Evolutionary conservation across 2,888 invertebrate species (phyloP).

Genomic region (Crossocerus cetratus): DNA sequence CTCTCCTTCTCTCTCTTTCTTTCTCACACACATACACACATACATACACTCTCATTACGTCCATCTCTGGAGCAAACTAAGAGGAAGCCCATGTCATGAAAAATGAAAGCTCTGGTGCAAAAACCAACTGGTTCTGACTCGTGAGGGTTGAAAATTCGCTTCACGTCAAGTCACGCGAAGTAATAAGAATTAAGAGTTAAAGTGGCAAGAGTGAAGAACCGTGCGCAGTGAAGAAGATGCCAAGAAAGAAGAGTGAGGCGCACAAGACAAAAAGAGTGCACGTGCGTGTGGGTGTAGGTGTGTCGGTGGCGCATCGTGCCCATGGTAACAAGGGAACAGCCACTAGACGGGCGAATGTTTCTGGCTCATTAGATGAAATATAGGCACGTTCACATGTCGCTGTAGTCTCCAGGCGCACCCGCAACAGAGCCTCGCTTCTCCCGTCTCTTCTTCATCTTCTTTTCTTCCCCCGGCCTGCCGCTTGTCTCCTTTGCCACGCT

Average conservation of each 20-base stretch:
- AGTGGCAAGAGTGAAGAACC: no score
- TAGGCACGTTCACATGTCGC: conserved; percentile 48
- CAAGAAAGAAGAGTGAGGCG: not conserved
- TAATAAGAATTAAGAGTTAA: no score
- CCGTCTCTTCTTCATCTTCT: not conserved
- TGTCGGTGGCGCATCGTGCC: conserved; percentile 19
- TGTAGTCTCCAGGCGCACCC: conserved; percentile 16
- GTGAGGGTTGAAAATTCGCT: no score
- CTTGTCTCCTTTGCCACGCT: not conserved
- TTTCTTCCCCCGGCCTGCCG: not conserved
- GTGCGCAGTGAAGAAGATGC: not conserved
- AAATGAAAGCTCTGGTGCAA: no score
- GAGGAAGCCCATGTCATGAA: no score
- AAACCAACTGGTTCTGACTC: no score
- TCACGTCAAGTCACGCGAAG: no score
- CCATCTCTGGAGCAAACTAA: no score
- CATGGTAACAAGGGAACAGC: conserved; percentile 53
- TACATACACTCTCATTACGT: no score
- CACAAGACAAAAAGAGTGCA: not conserved
- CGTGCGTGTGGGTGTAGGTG: conserved; percentile 15
- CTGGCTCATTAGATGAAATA: conserved; percentile 63
- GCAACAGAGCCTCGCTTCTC: no score
- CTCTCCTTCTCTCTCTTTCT: no score
- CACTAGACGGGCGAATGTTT: conserved; percentile 54
- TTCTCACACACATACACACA: no score